These are phyloP conservation scores for Origma solitaria DNA, from an alignment of 2,113 vertebrate species.

Conservation along the genomic window DNA sequence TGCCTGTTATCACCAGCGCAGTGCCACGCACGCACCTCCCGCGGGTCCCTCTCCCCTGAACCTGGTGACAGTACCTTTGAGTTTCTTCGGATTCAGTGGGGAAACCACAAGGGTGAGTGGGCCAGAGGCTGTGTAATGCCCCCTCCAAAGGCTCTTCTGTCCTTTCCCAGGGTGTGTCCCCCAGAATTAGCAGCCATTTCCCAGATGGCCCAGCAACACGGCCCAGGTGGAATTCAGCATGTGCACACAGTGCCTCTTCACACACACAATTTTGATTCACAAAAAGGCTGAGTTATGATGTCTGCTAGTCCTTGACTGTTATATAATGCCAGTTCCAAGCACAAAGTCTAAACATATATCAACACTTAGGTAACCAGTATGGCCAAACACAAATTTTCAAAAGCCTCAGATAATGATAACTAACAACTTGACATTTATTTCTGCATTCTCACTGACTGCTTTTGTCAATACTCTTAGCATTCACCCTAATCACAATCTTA, in stretches of 20 bases:
- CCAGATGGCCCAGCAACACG: rapidly evolving
- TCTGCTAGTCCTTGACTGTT: background rate
- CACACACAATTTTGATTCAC: rapidly evolving
- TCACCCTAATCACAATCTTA: background rate
- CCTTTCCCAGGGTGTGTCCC: background rate
- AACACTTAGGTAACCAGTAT: background rate
- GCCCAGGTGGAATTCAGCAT: background rate
- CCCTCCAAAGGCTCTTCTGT: background rate
- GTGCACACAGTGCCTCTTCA: rapidly evolving
- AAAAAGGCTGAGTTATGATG: background rate
- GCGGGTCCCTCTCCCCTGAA: background rate
- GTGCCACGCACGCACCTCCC: rapidly evolving
- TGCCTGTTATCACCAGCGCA: background rate
- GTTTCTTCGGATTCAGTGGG: no score
- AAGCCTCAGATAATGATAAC: background rate
- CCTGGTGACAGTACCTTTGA: background rate
- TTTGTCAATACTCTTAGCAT: background rate
- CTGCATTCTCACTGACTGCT: background rate
- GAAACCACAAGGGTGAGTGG: background rate
- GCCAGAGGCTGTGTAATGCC: background rate
- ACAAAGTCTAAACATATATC: background rate
- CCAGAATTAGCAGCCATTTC: background rate
- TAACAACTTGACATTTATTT: background rate
- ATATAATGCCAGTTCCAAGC: background rate
- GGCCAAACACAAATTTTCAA: background rate